Evolutionary conservation across 1,140 invertebrate genomes (phyloP).

Genomic region (Glossosoma conforme): DNA sequence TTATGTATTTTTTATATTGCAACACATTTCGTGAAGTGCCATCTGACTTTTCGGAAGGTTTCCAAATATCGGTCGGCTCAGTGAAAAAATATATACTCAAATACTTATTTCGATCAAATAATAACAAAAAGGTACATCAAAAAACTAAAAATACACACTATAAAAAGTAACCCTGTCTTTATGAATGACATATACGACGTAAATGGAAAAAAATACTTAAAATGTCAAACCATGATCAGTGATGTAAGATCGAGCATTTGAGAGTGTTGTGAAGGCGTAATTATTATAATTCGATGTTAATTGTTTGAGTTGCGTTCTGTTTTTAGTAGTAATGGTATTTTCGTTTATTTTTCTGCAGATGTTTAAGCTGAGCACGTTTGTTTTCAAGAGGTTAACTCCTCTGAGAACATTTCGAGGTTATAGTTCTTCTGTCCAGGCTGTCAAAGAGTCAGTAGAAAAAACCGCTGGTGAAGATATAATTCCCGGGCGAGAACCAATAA

Average conservation of each 20-base stretch:
- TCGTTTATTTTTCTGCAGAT: constrained; percentile 37
- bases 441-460: constrained; percentile 38
- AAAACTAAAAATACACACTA: background rate
- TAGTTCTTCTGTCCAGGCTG: constrained; percentile 37
- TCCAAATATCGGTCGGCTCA: background rate
- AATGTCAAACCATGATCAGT: constrained; percentile 4
- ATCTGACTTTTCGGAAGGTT: constrained; percentile 9
- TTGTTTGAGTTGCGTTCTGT: background rate
- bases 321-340: background rate
- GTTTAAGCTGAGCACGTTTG: constrained; percentile 44
- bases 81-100: background rate
- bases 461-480: constrained; percentile 34
- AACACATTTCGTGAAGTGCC: no score
- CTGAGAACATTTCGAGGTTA: constrained; percentile 39
- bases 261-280: background rate
- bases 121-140: background rate
- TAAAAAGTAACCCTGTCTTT: background rate
- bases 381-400: constrained; percentile 48
- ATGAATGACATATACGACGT: background rate
- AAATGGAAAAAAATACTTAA: background rate
- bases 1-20: no score
- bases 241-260: constrained; percentile 11
- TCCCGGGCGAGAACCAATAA: constrained; percentile 1
- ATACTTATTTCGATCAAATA: constrained; percentile 2
- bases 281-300: background rate